Evolutionary conservation across 2,797 vertebrate genomes (phyloP).

Genomic region (Alca torda): DNA sequence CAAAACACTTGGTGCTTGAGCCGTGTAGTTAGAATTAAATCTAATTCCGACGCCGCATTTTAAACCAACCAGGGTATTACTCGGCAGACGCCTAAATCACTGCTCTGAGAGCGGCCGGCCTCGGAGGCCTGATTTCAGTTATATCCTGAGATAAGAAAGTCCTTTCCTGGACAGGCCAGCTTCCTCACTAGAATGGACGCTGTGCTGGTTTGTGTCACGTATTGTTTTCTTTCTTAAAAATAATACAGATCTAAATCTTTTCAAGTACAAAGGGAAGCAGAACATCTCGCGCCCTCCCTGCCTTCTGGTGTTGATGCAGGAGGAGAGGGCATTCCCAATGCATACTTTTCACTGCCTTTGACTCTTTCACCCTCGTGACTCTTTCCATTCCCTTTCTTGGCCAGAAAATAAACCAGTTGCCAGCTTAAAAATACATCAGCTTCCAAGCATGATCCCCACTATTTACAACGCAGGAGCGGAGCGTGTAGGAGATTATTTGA

Average conservation of each 20-base stretch:
- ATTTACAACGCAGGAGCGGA: not conserved
- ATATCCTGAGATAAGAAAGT: constrained; percentile 63
- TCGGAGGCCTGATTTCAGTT: not conserved
- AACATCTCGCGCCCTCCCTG: not conserved
- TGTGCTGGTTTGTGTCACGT: constrained; percentile 47
- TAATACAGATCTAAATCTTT: constrained; percentile 44
- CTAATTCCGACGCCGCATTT: not conserved
- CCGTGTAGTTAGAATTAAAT: constrained; percentile 10
- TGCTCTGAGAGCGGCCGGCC: not conserved
- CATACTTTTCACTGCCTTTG: not conserved
- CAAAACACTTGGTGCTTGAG: constrained; percentile 31
- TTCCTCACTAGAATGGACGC: constrained; percentile 21
- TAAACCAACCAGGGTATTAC: not conserved
- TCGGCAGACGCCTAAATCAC: not conserved
- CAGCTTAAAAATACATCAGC: not conserved
- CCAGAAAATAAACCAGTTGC: not conserved
- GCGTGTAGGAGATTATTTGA: not conserved
- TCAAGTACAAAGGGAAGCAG: constrained; percentile 24
- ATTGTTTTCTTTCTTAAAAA: constrained; percentile 63
- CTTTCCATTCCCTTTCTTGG: not conserved
- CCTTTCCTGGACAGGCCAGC: constrained; percentile 26
- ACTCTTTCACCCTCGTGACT: not conserved
- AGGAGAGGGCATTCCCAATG: not conserved
- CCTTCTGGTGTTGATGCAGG: not conserved
- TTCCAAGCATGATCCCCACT: not conserved